These are phyloP conservation scores for Steatocranus sp. DNA, from an alignment of 2,797 vertebrate species.

Conservation along the genomic window DNA sequence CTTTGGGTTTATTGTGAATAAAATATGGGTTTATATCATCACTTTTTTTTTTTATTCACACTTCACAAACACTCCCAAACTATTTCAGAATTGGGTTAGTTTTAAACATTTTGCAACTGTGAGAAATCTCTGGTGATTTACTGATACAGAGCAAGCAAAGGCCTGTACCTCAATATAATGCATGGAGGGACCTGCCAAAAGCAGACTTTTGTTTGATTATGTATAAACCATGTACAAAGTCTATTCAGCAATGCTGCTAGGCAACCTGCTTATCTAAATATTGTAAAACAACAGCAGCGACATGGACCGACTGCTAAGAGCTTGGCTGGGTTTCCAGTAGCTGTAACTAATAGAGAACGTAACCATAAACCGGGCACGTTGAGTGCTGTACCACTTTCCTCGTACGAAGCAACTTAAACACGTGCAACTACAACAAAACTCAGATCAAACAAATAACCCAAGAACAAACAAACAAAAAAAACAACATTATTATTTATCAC, in stretches of 20 bases:
- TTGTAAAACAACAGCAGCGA: slow-evolving; percentile 61
- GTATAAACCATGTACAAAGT: slow-evolving; percentile 54
- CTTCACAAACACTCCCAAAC: background rate
- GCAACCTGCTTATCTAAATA: slow-evolving; percentile 73
- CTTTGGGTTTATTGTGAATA: background rate
- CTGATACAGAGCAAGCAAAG: slow-evolving; percentile 13
- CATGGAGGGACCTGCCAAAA: slow-evolving; percentile 16
- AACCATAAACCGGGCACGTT: slow-evolving; percentile 21
- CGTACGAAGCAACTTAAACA: background rate
- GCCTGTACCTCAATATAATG: slow-evolving; percentile 27
- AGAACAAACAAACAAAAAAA: background rate
- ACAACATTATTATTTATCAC: background rate
- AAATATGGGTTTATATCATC: background rate
- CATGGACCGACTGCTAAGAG: slow-evolving; percentile 7
- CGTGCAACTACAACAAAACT: background rate
- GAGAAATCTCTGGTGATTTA: background rate
- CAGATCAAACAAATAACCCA: background rate
- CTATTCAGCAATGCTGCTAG: slow-evolving; percentile 50
- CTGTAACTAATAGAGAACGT: slow-evolving; percentile 27
- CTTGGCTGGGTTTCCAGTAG: slow-evolving; percentile 40
- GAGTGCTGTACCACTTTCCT: background rate
- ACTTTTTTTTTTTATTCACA: background rate
- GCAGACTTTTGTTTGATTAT: slow-evolving; percentile 47
- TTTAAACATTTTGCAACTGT: background rate
- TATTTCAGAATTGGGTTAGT: background rate